Percentiles rank a stretch among this genome's conserved stretches.
phyloP scores from a whole-genome alignment of 2,888 invertebrate species.

The Parapristionchus giblindavisi region DNA sequence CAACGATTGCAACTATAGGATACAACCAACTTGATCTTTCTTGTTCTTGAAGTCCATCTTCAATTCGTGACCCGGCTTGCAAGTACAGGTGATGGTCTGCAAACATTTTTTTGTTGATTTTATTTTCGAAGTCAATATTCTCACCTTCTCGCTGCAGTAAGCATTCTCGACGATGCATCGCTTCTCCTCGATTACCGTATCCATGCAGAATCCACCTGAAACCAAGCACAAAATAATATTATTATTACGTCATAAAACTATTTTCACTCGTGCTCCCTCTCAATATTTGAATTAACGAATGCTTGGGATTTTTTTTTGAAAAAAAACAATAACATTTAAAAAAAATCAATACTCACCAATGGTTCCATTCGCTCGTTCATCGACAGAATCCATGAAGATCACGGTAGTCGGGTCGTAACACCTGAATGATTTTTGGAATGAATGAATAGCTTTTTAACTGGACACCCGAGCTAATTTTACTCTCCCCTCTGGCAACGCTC shows the following conservation, averaged over 20 bases:
- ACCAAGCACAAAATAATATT: neutral
- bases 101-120: neutral
- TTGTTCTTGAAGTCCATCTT: conserved; percentile 65
- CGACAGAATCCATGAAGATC: conserved; percentile 69
- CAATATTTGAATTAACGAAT: too few relatives aligned
- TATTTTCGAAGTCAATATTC: neutral
- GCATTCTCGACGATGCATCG: conserved; percentile 63
- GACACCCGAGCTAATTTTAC: too few relatives aligned
- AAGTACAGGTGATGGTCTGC: conserved; percentile 63
- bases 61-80: conserved; percentile 66
- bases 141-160: conserved; percentile 63
- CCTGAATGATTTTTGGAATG: conserved; percentile 39
- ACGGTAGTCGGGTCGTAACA: conserved; percentile 69
- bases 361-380: conserved; percentile 67
- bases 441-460: neutral
- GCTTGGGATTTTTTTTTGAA: neutral
- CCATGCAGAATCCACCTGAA: conserved; percentile 60
- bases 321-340: neutral
- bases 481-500: too few relatives aligned
- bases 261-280: neutral
- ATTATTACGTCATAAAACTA: neutral
- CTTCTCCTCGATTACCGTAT: conserved; percentile 66
- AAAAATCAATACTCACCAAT: conserved; percentile 52
- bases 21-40: conserved; percentile 57
- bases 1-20: neutral